Conservation (phyloP, 2,888 invertebrate genomes). For the Psylliodes chrysocephalus region DNA sequence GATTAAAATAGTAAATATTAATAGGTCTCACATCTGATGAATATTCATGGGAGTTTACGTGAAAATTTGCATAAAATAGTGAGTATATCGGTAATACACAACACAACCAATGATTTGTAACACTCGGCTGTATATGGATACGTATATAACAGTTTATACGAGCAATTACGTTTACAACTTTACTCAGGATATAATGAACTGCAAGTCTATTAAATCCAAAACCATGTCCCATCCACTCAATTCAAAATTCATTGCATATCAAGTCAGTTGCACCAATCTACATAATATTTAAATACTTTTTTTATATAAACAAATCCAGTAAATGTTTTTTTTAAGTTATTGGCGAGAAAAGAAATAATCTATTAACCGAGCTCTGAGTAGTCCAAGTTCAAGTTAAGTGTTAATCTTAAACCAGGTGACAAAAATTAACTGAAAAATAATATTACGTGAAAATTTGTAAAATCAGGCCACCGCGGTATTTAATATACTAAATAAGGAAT, state of each 20-base stretch:
- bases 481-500: no score
- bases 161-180: conserved; percentile 54
- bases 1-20: conserved; percentile 42
- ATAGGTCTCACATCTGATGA: conserved; percentile 40
- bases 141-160: conserved; percentile 33
- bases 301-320: no score
- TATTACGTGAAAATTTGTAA: no score
- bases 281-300: no score
- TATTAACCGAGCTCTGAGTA: no score
- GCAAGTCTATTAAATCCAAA: conserved; percentile 59
- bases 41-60: conserved; percentile 50
- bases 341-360: no score
- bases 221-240: conserved; percentile 35
- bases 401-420: no score
- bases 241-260: background rate
- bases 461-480: no score
- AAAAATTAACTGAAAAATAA: no score
- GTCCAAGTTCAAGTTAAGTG: no score
- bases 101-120: conserved; percentile 32
- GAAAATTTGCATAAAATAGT: conserved; percentile 57
- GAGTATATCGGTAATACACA: conserved; percentile 47
- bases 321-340: no score
- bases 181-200: conserved; percentile 61
- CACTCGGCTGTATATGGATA: conserved; percentile 42
- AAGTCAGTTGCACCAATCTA: no score